Evolutionary conservation across 2,888 invertebrate genomes (phyloP).

Genomic region (Syrista parreyssii): DNA sequence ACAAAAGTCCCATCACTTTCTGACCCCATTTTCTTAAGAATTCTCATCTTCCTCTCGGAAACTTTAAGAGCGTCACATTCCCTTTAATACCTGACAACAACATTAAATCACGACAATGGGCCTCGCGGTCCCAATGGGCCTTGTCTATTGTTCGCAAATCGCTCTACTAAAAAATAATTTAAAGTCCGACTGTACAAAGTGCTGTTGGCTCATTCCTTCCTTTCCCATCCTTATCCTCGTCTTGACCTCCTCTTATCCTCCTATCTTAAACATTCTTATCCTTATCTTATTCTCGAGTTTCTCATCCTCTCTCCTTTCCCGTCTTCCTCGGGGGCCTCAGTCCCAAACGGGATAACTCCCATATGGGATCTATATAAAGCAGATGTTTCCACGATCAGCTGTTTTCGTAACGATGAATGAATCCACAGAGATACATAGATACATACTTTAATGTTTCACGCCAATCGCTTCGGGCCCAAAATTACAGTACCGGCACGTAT

Average conservation of each 20-base stretch:
- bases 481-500: background rate
- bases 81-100: background rate
- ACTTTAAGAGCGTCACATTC: background rate
- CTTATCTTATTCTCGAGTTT: background rate
- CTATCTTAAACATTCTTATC: background rate
- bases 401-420: background rate
- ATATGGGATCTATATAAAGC: background rate
- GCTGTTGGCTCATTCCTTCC: background rate
- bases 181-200: slow-evolving; percentile 20
- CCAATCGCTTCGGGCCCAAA: background rate
- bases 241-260: background rate
- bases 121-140: background rate
- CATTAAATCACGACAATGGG: background rate
- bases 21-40: background rate
- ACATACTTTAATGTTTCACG: background rate
- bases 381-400: background rate
- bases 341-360: background rate
- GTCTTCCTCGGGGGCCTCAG: background rate
- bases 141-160: background rate
- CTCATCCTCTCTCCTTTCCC: background rate
- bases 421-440: background rate
- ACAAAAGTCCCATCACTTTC: background rate
- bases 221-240: background rate
- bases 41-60: background rate
- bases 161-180: slow-evolving; percentile 29